Evolutionary conservation across 2,888 invertebrate genomes (phyloP), one percentile per base, ranked within the genome.

Genomic region (Idaea biselata): DNA sequence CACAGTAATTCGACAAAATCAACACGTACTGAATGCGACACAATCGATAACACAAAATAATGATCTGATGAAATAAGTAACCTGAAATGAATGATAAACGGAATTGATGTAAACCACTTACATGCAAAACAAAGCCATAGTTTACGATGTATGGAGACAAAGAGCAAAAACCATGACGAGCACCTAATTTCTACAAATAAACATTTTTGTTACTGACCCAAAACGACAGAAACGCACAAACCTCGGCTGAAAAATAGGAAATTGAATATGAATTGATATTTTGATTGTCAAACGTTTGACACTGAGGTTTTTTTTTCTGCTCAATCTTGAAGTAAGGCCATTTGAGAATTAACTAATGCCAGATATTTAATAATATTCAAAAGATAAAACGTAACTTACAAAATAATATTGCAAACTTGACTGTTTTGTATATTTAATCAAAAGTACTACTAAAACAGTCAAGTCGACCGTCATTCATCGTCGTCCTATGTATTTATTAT

Each of bases 91-190:
- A 66, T 63, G 61, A 70, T 72, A 79, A 78, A 73, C 62, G 66
- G 78, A 84, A 6, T 59, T 7, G 53, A 60, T 60, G 60, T 44
- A 60, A 65, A 67, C 60, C 64, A 71, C 88, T 88, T 87, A 89
- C 89, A 87, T 84, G 85, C 86, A 79, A 81, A 80, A 81, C 70
- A 81, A 82, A 83, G 79, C 82, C 81, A 83, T 83, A 75, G 64
- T 79, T 75, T 73, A 75, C 67, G 77, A 78, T 70, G 72, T 77
- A 68, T 74, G 69, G 77, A 79, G 73, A 75, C 73, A 86, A 84
- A 83, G 88, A 89, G 89, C 88, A 88, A 89, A 89, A 83, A 84
- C 88, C 89, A 90, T 88, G 86, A 85, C 79, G 77, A 80, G 74
- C 78, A 79, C 76, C 76, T 81, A 83, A 83, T 73, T 77, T 70